A percentile compares a stretch with the other conserved stretches of the same genome.
Conservation (phyloP, 2,888 invertebrate species). For the Cantharis rufa region DNA sequence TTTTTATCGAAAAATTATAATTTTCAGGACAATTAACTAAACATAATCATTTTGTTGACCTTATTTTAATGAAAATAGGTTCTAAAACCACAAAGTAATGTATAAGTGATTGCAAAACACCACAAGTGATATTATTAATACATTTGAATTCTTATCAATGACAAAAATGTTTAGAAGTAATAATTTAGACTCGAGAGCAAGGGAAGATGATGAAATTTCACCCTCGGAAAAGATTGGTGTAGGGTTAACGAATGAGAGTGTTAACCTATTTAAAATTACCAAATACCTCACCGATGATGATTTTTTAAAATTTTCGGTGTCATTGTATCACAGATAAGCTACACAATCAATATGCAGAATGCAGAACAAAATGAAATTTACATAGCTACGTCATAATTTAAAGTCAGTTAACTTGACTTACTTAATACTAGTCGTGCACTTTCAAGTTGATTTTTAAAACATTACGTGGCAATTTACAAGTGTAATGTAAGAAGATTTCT, state of each 20-base stretch:
- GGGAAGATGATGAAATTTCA: neutral
- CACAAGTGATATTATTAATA: no score
- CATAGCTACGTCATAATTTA: neutral
- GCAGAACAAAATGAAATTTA: neutral
- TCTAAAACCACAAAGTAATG: neutral
- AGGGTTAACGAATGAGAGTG: neutral
- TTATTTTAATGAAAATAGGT: neutral
- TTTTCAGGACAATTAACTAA: no score
- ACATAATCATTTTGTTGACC: neutral
- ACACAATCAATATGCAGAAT: neutral
- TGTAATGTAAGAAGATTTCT: neutral
- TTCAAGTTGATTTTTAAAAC: slow-evolving; percentile 1
- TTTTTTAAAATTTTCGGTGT: neutral
- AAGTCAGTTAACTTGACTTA: slow-evolving; percentile 1
- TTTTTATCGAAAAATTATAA: no score
- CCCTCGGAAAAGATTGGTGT: no score
- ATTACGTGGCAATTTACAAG: slow-evolving; percentile 4
- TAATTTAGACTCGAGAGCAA: no score
- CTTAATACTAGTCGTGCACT: neutral
- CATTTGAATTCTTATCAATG: no score
- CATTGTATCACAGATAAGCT: neutral
- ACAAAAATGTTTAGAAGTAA: no score
- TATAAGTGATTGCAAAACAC: no score
- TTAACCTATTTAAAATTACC: no score
- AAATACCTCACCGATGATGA: no score